Base-by-base conservation (phyloP, 2,113 vertebrate genomes). In the Upupa epops region DNA sequence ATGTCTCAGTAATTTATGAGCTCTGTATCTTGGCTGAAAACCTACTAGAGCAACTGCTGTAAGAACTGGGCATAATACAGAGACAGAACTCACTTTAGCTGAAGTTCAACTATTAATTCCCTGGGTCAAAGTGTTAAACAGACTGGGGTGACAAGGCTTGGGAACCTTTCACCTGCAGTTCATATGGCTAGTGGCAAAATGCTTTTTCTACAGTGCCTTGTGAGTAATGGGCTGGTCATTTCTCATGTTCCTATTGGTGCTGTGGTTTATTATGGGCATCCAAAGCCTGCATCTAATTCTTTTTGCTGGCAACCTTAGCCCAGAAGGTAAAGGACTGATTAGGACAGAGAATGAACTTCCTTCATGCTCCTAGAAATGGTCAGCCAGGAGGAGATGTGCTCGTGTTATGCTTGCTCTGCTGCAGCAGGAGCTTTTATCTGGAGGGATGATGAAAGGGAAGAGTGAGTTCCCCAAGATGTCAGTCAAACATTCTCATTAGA, bases 1-100 rank as follows among this genome's bases (percentile, higher is more conserved):
- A 88, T 93, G 86, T 78, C 85, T 92, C 32, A 49, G 88, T 95
- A 93, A 92, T 96, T 97, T 95, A 88, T 88, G 91, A 87, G 70
- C 84, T 79, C 66, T 82, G 31, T 69, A 28, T 88, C 56, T 69
- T 95, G 55, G 14, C 42, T 78, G 78, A 46, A 86, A 95, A 86
- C 52, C 31, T 77, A 89, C 40, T 84, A 85, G 28, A 21, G 37
- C 83, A 90, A 66, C 77, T 84, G 61, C 64, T 54, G 64, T n/a
- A 89, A 89, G 78, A 80, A 94, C 85, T 68, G 78, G 74, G 52
- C 86, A 93, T 11, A 76, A 34, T 25, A 66, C 17, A 64, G 68
- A 80, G 78, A 79, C 0, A 73, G 36, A 64, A 64, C 21, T 89
- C 32, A 37, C 32, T 56, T 86, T 59, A 68, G 46, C 48, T 87